Evolutionary conservation across 2,113 vertebrate species (phyloP).

Genomic region (Dendropsophus ebraccatus): DNA sequence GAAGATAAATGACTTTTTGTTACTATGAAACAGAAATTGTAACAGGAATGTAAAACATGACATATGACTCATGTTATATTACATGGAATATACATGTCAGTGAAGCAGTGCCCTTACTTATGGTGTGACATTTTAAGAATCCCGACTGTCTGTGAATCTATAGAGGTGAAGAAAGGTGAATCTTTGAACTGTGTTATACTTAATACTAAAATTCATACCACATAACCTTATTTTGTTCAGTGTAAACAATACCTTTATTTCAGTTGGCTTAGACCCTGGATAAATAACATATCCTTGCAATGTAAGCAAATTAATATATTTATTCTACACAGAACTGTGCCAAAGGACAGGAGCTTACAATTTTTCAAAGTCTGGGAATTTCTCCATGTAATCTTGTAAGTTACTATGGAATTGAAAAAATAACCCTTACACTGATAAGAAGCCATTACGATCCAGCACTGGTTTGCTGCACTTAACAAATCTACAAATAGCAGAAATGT

Average conservation of each 20-base stretch:
- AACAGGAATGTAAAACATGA: neutral
- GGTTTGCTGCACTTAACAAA: neutral
- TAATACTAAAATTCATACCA: slow-evolving; percentile 10
- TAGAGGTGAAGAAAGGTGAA: neutral
- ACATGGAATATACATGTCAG: neutral
- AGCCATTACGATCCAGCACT: neutral
- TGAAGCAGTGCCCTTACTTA: neutral
- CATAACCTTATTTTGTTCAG: slow-evolving; percentile 13
- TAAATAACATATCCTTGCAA: slow-evolving; percentile 20
- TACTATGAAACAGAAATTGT: neutral
- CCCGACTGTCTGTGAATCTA: neutral
- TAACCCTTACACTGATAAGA: neutral
- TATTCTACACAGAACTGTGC: neutral
- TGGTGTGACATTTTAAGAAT: slow-evolving; percentile 9
- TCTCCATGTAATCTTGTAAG: neutral
- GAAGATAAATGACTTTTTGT: no score
- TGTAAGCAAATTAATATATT: slow-evolving; percentile 45
- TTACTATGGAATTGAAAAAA: neutral
- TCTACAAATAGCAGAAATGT: neutral
- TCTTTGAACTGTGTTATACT: slow-evolving; percentile 5
- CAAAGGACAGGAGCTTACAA: slow-evolving; percentile 5
- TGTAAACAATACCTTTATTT: slow-evolving; percentile 33
- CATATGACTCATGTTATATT: neutral
- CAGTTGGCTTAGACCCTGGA: slow-evolving; percentile 20
- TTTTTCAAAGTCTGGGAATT: slow-evolving; percentile 10